Percentiles rank a stretch among this genome's conserved stretches.
Conservation (phyloP, 2,888 invertebrate species). For the Syrphus vitripennis region DNA sequence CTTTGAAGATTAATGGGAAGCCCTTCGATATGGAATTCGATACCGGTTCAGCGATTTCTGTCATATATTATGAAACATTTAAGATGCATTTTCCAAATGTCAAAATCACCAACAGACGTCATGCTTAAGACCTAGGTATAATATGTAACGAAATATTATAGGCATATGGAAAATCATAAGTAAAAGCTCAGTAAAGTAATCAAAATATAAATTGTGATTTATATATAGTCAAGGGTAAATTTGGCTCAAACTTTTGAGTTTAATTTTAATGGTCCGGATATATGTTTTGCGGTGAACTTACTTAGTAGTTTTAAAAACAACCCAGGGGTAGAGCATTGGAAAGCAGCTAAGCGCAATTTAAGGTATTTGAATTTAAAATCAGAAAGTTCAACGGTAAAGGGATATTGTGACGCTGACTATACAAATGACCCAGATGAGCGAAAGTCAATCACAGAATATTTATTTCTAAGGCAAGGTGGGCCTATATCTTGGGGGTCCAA, state of each 20-base stretch:
- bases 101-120: neutral
- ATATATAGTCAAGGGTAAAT: constrained; percentile 10
- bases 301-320: too few species aligned
- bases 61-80: neutral
- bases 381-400: too few species aligned
- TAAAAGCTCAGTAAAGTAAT: neutral
- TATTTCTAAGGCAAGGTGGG: neutral
- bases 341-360: too few species aligned
- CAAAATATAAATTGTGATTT: neutral
- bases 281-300: too few species aligned
- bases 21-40: neutral
- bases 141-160: neutral
- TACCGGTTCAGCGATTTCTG: neutral
- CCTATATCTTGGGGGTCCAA: neutral
- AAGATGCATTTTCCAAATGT: neutral
- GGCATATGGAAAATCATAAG: neutral
- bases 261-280: neutral
- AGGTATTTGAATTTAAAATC: too few species aligned
- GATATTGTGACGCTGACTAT: too few species aligned
- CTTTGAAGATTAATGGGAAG: neutral
- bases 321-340: too few species aligned
- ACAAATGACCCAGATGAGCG: too few species aligned
- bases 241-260: neutral
- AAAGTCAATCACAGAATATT: neutral
- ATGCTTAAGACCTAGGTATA: neutral